A percentile compares a stretch with the other conserved stretches of the same genome.
Evolutionary conservation across 35 echinoderm and acorn worm species (phyloP).

Genomic region (Chiridota heheva): DNA sequence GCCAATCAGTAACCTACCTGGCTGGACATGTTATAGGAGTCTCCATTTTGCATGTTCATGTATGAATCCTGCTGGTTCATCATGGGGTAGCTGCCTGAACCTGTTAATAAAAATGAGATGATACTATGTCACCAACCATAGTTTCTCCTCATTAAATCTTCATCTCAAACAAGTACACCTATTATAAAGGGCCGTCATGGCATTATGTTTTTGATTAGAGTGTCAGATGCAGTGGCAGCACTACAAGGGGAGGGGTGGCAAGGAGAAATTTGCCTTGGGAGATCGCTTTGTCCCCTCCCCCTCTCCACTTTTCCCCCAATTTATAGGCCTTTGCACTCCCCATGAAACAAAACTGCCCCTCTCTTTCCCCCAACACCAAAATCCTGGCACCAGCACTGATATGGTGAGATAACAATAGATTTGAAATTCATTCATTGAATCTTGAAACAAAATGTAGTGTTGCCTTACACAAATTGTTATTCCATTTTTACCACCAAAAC

Average conservation of each 20-base stretch:
- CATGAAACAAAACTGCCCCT: no score
- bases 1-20: conserved; percentile 82
- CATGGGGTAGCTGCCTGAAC: conserved; percentile 72
- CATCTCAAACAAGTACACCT: neutral
- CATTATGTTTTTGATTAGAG: no score
- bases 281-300: conserved; percentile 5
- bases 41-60: conserved; percentile 92
- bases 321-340: no score
- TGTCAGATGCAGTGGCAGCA: conserved; percentile 17
- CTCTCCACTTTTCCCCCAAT: no score
- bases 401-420: no score
- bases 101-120: conserved; percentile 16
- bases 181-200: neutral
- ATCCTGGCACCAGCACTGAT: no score
- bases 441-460: no score
- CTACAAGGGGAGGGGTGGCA: conserved; percentile 24
- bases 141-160: neutral
- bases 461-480: no score
- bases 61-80: conserved; percentile 61
- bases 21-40: conserved; percentile 82
- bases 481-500: no score
- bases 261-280: conserved; percentile 21
- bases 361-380: no score
- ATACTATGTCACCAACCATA: neutral
- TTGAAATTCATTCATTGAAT: no score